A percentile compares a stretch with the other conserved stretches of the same genome.
Conservation (phyloP, 53 echinoderm and acorn worm genomes). For the Glandiceps talaboti region DNA sequence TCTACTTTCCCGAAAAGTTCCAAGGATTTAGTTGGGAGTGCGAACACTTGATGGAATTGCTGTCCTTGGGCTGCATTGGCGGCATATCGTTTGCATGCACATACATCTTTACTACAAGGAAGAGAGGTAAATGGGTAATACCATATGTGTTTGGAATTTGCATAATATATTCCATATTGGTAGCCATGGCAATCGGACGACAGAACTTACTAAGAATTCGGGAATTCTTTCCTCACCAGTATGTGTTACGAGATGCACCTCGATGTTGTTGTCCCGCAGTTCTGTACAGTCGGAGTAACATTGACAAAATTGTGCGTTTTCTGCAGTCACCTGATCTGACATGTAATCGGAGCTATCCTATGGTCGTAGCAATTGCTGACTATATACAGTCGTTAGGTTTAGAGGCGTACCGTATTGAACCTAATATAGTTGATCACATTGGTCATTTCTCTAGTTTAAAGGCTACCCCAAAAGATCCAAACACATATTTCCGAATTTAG, state of each 20-base stretch:
- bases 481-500: slow-evolving; percentile 6
- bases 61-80: slow-evolving; percentile 12
- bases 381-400: slow-evolving; percentile 2
- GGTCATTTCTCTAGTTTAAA: slow-evolving; percentile 29
- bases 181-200: slow-evolving; percentile 11
- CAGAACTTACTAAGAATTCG: slow-evolving; percentile 18
- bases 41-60: slow-evolving; percentile 13
- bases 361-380: slow-evolving; percentile 26
- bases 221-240: slow-evolving; percentile 8
- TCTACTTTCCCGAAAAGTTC: slow-evolving; percentile 42
- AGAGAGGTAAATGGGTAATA: too few species aligned
- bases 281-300: slow-evolving; percentile 16
- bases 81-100: slow-evolving; percentile 9
- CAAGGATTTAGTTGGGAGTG: slow-evolving; percentile 21
- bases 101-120: not conserved
- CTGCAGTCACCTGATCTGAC: not conserved
- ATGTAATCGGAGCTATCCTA: slow-evolving; percentile 10
- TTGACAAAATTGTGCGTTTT: slow-evolving; percentile 1
- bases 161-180: not conserved
- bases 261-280: slow-evolving; percentile 36
- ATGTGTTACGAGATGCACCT: slow-evolving; percentile 13
- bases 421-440: slow-evolving; percentile 35
- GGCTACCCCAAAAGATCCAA: slow-evolving; percentile 13
- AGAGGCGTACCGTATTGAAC: slow-evolving; percentile 23
- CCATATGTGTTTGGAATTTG: not conserved